Evolutionary conservation across 2,113 vertebrate species (phyloP).

Genomic region (Orthonyx spaldingii): DNA sequence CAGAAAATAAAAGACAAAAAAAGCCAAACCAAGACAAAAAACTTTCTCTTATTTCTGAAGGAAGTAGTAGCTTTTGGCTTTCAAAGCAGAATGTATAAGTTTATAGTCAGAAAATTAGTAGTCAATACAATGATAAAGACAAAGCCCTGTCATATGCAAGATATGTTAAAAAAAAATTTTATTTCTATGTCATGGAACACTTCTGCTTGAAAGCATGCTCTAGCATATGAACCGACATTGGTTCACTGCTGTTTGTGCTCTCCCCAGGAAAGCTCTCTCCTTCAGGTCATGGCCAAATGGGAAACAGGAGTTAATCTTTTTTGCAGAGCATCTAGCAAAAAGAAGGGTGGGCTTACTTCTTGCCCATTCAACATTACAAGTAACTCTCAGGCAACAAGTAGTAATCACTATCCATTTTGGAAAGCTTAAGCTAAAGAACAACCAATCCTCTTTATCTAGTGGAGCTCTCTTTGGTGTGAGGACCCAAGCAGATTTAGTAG

Average conservation of each 20-base stretch:
- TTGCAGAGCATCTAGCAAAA: background rate
- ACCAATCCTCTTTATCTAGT: background rate
- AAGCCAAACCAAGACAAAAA: background rate
- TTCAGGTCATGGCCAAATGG: accelerated
- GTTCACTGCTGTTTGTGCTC: background rate
- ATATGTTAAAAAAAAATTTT: background rate
- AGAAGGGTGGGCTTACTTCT: background rate
- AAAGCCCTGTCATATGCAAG: background rate
- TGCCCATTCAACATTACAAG: background rate
- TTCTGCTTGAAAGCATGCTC: background rate
- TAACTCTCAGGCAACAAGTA: background rate
- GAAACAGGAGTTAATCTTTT: background rate
- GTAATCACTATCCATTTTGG: background rate
- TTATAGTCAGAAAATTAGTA: background rate
- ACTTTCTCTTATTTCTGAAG: background rate
- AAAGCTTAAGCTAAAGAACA: background rate
- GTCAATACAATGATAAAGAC: background rate
- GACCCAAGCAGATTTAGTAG: background rate
- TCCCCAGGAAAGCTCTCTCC: background rate
- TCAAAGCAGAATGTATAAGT: background rate
- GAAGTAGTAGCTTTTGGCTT: background rate
- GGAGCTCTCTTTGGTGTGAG: accelerated
- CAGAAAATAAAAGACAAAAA: background rate
- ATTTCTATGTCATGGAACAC: background rate
- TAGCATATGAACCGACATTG: background rate